Evolutionary conservation across 2,888 invertebrate species (phyloP), one percentile per base, ranked within the genome.

Genomic region (Aleiodes leptofemur): DNA sequence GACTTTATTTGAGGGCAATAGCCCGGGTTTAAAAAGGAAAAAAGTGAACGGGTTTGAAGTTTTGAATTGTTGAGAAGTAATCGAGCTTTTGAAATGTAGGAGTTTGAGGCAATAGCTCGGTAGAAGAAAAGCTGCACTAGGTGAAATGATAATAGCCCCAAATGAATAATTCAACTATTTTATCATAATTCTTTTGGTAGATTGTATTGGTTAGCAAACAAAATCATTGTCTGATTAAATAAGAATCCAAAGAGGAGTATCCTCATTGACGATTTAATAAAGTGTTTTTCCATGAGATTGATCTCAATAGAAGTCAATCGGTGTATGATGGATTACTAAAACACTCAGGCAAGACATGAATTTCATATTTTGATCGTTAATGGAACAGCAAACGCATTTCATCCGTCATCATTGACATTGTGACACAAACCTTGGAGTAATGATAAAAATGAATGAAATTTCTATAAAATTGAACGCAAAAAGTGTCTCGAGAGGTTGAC

Each of bases 401-500:
- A 73, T 73, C 69, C 48, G 73, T 73, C 73, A 73, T 73, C 76
- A 56, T 74, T 77, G 73, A 69, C 31, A 76, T 76, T 73, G 43
- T 56, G 23, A 66, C 70, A 74, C 55, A 72, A 66, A 69, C 50
- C 23, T 51, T 66, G 59, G 57, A 16, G 57, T 73, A 68, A 73
- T 57, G 74, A 43, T 31, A 9, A 29, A 34, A 56, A 48, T 51
- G 29, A 78, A 23, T 59, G 56, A 71, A 59, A 51, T 16, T 51
- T 0, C 64, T 16, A 66, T 43, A 56, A 72, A 64, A 56, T 66
- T 75, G 75, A 76, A 78, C 66, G 77, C 71, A 74, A 61, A 81
- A 70, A 78, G 77, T 79, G 77, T 84, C 83, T 83, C 81, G 81
- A 83, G 84, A 80, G 83, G 80, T 81, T 80, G 83, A 81, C 80